Base-by-base conservation (phyloP, 2,797 vertebrate species). In the Poecilia picta region DNA sequence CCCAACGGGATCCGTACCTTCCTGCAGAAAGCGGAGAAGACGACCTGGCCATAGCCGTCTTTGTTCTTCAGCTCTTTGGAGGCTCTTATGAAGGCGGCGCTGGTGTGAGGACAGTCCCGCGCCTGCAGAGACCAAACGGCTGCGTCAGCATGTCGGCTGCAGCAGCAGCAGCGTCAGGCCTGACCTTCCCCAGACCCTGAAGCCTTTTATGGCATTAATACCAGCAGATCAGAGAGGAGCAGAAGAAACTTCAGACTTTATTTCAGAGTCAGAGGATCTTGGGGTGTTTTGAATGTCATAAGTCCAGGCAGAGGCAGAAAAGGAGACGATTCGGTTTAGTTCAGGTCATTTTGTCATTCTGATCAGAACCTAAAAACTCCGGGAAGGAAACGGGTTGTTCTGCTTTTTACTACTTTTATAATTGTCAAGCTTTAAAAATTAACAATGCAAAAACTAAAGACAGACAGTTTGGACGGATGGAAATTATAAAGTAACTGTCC, bases 11-110 rank as follows among this genome's bases (percentile, higher is more conserved):
- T 23, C 64, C 36, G 83, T 92, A 98, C 98, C 97, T 98, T 99
- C 47, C 97, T 95, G 75, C 97, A 96, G 8, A 97, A 96, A 77
- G 96, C 90, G 0, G 98, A 98, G 90, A 99, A 99, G 74, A 99
- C 95, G 77, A 98, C 95, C 0, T 93, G 87, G 53, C 74, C n/a
- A 70, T 94, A 97, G 71, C 94, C 89, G 5, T 97, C 95, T 88
- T 94, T 97, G 87, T 94, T 95, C 88, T 88, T 95, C 76, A 98
- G 96, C 25, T 94, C 91, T 85, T 96, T 96, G 84, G 96, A 92
- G 0, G 92, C 86, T 11, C 91, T 92, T 23, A 94, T 70, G 46
- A 98, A 98, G 88, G 91, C 72, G 75, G 92, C 62, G 0, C 95
- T 96, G 87, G 93, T 95, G 68, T 93, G 76, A 0, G 97, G 96